Conservation (phyloP, 2,888 invertebrate genomes). For the Hemicrepidius hirtus region DNA sequence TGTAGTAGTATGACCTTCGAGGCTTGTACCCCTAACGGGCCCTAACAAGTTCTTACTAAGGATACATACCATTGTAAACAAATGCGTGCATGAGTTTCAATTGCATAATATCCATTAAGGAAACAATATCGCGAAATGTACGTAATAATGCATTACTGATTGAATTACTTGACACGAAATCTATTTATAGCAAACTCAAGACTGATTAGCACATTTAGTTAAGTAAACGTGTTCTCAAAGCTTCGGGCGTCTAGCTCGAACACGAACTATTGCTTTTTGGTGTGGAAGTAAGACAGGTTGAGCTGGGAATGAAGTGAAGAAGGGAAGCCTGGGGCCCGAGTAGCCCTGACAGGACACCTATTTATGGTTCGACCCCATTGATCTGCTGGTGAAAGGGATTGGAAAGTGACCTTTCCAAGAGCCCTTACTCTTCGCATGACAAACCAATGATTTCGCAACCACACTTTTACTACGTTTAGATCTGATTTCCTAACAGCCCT, state of each 20-base stretch:
- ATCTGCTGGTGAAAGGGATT: constrained; percentile 65
- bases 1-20: not conserved
- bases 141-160: constrained; percentile 41
- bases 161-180: constrained; percentile 42
- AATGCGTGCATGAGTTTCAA: constrained; percentile 33
- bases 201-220: constrained; percentile 62
- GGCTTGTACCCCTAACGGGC: no score
- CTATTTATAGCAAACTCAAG: constrained; percentile 49
- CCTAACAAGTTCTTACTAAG: not conserved
- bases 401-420: constrained; percentile 60
- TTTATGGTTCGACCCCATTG: constrained; percentile 67
- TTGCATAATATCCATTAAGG: constrained; percentile 36
- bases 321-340: constrained; percentile 54
- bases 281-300: constrained; percentile 63
- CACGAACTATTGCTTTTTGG: constrained; percentile 63
- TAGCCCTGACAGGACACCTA: constrained; percentile 64
- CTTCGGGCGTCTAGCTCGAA: constrained; percentile 61
- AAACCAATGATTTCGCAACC: constrained; percentile 58
- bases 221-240: constrained; percentile 63
- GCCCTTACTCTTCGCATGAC: constrained; percentile 58
- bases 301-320: constrained; percentile 59
- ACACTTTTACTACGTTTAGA: constrained; percentile 40
- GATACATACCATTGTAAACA: constrained; percentile 9
- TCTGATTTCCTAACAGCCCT: constrained; percentile 27
- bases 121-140: constrained; percentile 38